Conservation (phyloP, 2,113 vertebrate genomes). For the Corythaeola cristata region DNA sequence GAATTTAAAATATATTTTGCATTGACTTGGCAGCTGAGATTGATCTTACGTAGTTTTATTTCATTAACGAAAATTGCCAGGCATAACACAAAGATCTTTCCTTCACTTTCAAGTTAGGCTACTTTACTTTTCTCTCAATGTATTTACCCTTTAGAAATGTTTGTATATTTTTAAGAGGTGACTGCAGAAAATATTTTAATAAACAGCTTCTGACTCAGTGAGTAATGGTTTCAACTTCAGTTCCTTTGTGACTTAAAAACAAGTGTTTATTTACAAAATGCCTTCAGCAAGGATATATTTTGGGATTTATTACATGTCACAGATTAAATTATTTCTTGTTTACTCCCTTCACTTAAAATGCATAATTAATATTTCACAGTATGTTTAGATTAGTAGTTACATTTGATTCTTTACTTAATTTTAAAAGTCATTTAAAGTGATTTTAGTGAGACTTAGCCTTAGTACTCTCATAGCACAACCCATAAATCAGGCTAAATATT, state of each 20-base stretch:
- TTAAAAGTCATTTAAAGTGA: constrained; percentile 64
- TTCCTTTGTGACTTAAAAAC: constrained; percentile 72
- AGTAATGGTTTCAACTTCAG: constrained; percentile 52
- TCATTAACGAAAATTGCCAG: neutral
- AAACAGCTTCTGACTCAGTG: constrained; percentile 55
- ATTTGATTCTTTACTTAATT: constrained; percentile 72
- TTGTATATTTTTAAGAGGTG: constrained; percentile 4
- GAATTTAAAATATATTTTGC: neutral
- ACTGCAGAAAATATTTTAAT: constrained; percentile 45
- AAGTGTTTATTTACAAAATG: constrained; percentile 72
- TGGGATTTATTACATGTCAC: constrained; percentile 70
- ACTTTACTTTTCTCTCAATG: neutral
- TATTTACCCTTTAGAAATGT: neutral
- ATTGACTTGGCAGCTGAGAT: neutral
- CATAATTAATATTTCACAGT: constrained; percentile 74
- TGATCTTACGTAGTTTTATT: neutral
- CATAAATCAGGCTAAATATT: constrained; percentile 76
- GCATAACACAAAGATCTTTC: neutral
- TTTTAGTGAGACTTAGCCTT: constrained; percentile 44
- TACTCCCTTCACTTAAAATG: constrained; percentile 68
- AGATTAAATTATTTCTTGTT: constrained; percentile 75
- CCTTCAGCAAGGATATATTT: constrained; percentile 59
- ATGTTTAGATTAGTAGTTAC: constrained; percentile 64
- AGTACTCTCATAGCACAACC: constrained; percentile 58
- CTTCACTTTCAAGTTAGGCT: neutral